Evolutionary conservation across 1,140 invertebrate genomes (phyloP).

Genomic region (Drosophila melanogaster): DNA sequence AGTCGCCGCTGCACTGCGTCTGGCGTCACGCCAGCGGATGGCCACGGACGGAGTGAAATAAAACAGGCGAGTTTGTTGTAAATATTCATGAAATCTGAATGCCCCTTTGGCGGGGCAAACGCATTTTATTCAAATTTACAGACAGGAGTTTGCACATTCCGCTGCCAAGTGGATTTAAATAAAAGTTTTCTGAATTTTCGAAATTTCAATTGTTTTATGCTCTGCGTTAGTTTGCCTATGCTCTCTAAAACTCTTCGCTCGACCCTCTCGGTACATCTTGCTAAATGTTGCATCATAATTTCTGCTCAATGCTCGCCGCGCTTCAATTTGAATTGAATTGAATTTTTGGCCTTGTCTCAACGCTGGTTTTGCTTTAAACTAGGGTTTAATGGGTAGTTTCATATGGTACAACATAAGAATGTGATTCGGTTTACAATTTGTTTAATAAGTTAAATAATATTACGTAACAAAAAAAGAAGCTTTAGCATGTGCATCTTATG

Average conservation of each 20-base stretch:
- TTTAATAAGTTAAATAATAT: conserved; percentile 70
- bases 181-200: conserved; percentile 32
- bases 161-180: conserved; percentile 16
- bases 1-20: conserved; percentile 37
- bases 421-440: conserved; percentile 30
- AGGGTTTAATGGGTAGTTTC: conserved; percentile 50
- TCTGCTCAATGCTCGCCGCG: conserved; percentile 56
- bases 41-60: conserved; percentile 56
- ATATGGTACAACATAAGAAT: conserved; percentile 59
- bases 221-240: conserved; percentile 50
- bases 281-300: conserved; percentile 81
- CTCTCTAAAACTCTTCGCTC: conserved; percentile 23
- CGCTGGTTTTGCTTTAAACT: conserved; percentile 61
- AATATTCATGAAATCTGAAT: conserved; percentile 72
- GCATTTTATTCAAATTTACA: conserved; percentile 79
- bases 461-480: conserved; percentile 76
- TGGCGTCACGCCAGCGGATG: background rate
- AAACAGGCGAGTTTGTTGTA: conserved; percentile 74
- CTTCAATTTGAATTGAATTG: conserved; percentile 44
- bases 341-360: conserved; percentile 31
- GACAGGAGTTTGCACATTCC: conserved; percentile 42
- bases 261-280: conserved; percentile 61
- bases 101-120: conserved; percentile 55
- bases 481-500: conserved; percentile 12
- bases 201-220: conserved; percentile 46